Evolutionary conservation across 2,797 vertebrate genomes (phyloP), one percentile per base, ranked within the genome.

Genomic region (Pygocentrus nattereri): DNA sequence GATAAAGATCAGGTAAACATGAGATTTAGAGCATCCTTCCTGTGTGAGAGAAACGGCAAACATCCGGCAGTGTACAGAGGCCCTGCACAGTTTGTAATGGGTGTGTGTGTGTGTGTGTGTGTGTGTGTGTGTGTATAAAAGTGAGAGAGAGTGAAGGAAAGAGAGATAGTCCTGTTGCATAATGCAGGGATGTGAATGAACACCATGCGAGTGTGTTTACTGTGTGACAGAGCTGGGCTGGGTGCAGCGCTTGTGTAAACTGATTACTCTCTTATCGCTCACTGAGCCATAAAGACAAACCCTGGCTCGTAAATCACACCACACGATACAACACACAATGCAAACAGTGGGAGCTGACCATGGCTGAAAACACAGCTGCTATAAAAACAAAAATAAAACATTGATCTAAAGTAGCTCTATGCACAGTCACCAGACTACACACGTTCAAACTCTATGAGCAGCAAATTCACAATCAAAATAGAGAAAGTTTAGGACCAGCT

Each of bases 231-330:
- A 80, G 61, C 34, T 23, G 81, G 74, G 76, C 25, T 64, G 56
- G 54, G 49, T 69, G 58, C 79, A 81, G 78, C 58, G 65, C 80
- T 82, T 81, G 85, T 84, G 85, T 85, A 85, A 88, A 84, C 79
- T 84, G 83, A 86, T 88, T 82, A 87, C 74, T 69, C 70, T 85
- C 75, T 84, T 75, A 83, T 87, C 82, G 30, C 76, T 81, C 71
- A 83, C 82, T 85, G 73, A 58, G 69, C 79, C 76, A 80, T 85
- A 80, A 86, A 82, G 76, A 86, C 75, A 76, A 78, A 79, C 70
- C 82, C 80, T 67, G 41, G 79, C 59, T 82, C 41, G 52, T 86
- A 84, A 85, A 80, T 88, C 76, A 83, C 74, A 83, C 61, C 62
- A 68, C 59, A 72, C 54, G 67, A 56, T 31, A 76, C 61, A 76